These are phyloP conservation scores for Acipenser ruthenus DNA, from an alignment of 2,797 vertebrate species.

Conservation along the genomic window DNA sequence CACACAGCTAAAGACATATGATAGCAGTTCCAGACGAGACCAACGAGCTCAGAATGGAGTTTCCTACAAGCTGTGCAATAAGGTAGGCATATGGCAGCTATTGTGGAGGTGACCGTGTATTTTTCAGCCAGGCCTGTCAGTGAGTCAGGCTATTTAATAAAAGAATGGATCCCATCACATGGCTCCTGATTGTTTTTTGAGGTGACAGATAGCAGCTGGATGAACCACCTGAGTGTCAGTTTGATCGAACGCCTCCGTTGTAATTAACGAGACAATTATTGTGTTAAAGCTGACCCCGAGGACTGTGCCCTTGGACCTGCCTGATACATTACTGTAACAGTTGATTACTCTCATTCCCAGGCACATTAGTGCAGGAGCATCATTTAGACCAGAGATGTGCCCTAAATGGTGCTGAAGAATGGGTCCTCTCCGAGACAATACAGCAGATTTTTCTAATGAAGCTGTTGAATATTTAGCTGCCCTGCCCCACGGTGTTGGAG, in stretches of 20 bases:
- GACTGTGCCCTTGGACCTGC: slow-evolving; percentile 43
- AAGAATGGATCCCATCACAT: slow-evolving; percentile 28
- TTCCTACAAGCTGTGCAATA: neutral
- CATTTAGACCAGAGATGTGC: slow-evolving; percentile 4
- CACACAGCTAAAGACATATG: too few species aligned
- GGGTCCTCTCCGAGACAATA: neutral
- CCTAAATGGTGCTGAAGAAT: slow-evolving; percentile 8
- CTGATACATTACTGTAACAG: slow-evolving; percentile 55
- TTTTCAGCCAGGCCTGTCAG: neutral
- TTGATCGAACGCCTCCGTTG: slow-evolving; percentile 55
- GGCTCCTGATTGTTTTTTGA: slow-evolving; percentile 45
- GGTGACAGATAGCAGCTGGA: slow-evolving; percentile 53
- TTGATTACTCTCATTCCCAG: slow-evolving; percentile 55
- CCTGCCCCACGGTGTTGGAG: neutral
- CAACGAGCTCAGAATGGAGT: too few species aligned
- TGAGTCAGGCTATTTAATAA: neutral
- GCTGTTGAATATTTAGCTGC: neutral
- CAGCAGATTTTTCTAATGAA: slow-evolving; percentile 1
- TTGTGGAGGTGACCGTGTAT: neutral
- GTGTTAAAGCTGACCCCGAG: slow-evolving; percentile 50
- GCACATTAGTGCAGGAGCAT: slow-evolving; percentile 6
- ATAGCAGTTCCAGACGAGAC: too few species aligned
- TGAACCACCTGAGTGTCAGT: slow-evolving; percentile 55
- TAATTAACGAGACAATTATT: slow-evolving; percentile 72
- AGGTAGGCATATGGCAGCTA: slow-evolving; percentile 4